Evolutionary conservation across 2,113 vertebrate species (phyloP).

Genomic region (Cottus gobio): DNA sequence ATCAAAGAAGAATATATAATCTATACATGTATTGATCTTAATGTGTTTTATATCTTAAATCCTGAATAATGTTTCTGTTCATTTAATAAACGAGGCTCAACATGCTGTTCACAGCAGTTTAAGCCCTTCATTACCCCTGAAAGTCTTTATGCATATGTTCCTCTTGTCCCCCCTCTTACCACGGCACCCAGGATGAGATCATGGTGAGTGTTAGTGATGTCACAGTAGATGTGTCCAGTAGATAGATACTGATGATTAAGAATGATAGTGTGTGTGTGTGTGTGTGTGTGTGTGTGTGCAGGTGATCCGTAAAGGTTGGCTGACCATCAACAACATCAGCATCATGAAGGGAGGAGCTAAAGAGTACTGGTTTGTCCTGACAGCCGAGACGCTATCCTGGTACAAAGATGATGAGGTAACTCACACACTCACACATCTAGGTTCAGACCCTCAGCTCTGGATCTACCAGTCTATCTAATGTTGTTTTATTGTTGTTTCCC

Average conservation of each 20-base stretch:
- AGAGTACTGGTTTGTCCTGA: conserved; percentile 96
- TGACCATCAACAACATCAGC: conserved; percentile 70
- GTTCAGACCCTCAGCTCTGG: too few species aligned
- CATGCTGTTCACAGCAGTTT: too few species aligned
- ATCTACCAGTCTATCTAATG: background rate
- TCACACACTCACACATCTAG: conserved; percentile 50
- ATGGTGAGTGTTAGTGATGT: conserved; percentile 47
- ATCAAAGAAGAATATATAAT: too few species aligned
- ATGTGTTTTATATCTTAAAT: too few species aligned
- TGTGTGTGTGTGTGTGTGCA: conserved; percentile 56
- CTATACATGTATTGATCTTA: too few species aligned
- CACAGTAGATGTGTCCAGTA: background rate
- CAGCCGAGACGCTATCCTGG: conserved; percentile 94
- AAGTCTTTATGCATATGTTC: conserved; percentile 1
- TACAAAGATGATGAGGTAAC: conserved; percentile 97
- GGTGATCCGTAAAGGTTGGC: conserved; percentile 91
- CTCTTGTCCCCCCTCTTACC: conserved; percentile 36
- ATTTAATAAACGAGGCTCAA: too few species aligned
- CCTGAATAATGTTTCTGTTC: too few species aligned
- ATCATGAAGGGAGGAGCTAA: conserved; percentile 97
- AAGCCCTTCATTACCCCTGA: background rate
- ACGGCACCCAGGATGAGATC: conserved; percentile 70
- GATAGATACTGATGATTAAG: background rate
- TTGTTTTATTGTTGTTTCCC: background rate
- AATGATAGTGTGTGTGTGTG: background rate